These are phyloP conservation scores for Lacerta bilineata DNA, from an alignment of 2,797 vertebrate species.

Conservation along the genomic window DNA sequence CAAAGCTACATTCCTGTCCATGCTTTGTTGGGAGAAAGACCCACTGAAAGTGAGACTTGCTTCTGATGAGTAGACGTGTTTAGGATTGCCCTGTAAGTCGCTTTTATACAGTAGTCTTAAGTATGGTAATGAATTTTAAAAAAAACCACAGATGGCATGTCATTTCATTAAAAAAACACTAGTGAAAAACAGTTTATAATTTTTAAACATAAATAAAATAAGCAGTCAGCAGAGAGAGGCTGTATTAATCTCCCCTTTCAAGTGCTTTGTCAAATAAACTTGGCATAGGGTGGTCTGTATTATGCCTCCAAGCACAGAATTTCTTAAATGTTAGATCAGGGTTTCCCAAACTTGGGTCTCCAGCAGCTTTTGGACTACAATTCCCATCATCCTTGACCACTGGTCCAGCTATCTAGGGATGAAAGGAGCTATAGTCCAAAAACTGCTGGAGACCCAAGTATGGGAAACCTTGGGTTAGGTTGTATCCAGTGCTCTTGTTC, in stretches of 20 bases:
- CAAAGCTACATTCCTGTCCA: not conserved
- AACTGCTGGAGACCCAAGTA: too few relatives aligned
- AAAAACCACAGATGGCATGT: not conserved
- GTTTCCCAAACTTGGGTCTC: too few relatives aligned
- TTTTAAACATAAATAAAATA: not conserved
- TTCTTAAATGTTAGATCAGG: not conserved
- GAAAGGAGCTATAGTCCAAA: too few relatives aligned
- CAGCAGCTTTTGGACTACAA: too few relatives aligned
- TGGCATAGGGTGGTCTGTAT: fast-evolving
- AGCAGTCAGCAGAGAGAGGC: not conserved
- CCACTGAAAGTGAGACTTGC: not conserved
- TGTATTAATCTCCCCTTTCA: not conserved
- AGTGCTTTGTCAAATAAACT: too few relatives aligned
- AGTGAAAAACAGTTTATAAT: not conserved
- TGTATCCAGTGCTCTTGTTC: not conserved
- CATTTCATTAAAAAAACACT: not conserved
- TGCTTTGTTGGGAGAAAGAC: not conserved
- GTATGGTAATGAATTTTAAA: not conserved
- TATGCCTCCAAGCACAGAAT: fast-evolving
- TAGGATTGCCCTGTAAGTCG: not conserved
- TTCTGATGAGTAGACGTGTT: not conserved
- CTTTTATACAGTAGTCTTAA: fast-evolving
- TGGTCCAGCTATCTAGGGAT: too few relatives aligned
- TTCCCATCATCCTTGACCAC: too few relatives aligned
- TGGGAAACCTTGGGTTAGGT: not conserved